Evolutionary conservation across 2,888 invertebrate genomes (phyloP), one percentile per base, ranked within the genome.

Genomic region (Cryptocephalus primarius): DNA sequence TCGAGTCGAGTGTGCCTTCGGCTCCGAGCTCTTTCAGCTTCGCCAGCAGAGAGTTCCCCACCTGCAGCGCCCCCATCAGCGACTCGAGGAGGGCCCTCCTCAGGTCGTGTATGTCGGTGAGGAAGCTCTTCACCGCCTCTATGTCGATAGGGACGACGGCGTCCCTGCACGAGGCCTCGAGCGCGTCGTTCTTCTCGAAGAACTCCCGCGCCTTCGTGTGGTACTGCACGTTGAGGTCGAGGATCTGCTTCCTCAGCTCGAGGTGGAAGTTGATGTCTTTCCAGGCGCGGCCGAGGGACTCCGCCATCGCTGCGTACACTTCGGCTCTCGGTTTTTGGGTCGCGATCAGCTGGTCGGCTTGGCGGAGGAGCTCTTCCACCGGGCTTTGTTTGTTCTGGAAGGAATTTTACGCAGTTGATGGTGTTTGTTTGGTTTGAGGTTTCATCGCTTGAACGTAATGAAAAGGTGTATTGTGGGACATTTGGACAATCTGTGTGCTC

Each of bases 281-380:
- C 92, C 91, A 92, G 4, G 83, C 83, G 49, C 78, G 73, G 46
- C 80, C 80, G 42, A 85, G 65, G 6, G 83, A 83, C 64, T 88
- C 86, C 11, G 89, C 89, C 91, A 92, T 92, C 33, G 90, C 89
- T 47, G 85, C 82, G 67, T 90, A 88, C 32, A 91, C 86, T 70
- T 86, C 85, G 32, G 82, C 80, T 56, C 79, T 74, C 34, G 86
- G 85, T 62, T 81, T 79, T 63, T 87, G 85, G 32, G 82, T 83
- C 45, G 83, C 80, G 56, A 89, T 83, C 55, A 89, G 73, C 61
- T 84, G 83, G 68, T 92, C 91, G n/a, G 91, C 89, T 70, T 88
- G 85, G 44, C 83, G 78, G 49, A 90, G 79, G 49, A 92, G 78
- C 69, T 90, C 89, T 61, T 88, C 88, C 59, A 91, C 88, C 45